Evolutionary conservation across 2,888 invertebrate species (phyloP).

Genomic region (Philonicus albiceps): DNA sequence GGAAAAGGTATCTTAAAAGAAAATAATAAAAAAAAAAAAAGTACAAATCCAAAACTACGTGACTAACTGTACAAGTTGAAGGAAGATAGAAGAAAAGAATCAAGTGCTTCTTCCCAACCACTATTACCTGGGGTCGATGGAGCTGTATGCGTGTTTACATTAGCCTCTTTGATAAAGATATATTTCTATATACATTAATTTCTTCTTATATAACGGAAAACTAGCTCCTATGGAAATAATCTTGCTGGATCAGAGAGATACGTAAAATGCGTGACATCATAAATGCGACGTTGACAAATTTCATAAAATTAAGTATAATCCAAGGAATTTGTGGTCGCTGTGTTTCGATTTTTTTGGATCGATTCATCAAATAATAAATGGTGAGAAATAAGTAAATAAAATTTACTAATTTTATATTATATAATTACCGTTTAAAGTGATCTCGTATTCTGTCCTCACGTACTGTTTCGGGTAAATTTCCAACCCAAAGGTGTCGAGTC

Average conservation of each 20-base stretch:
- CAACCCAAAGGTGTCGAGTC: constrained; percentile 99
- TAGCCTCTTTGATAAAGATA: background rate
- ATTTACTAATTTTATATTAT: background rate
- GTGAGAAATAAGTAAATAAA: background rate
- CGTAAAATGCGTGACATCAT: constrained; percentile 32
- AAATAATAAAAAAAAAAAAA: background rate
- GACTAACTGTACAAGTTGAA: constrained; percentile 17
- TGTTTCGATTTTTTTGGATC: background rate
- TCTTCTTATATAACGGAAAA: constrained; percentile 27
- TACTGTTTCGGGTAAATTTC: constrained; percentile 99
- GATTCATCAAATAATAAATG: background rate
- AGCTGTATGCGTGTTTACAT: background rate
- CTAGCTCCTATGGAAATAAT: constrained; percentile 8
- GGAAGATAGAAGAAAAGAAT: constrained; percentile 26
- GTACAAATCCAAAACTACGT: background rate
- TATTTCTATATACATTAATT: background rate
- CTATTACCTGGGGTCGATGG: background rate
- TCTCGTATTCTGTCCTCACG: constrained; percentile 96
- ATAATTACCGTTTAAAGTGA: constrained; percentile 93
- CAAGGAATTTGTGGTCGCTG: too few species aligned
- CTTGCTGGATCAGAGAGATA: background rate
- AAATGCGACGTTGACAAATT: constrained; percentile 27
- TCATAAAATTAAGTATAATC: too few species aligned
- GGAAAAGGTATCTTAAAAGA: background rate
- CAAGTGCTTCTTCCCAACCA: constrained; percentile 16